Percentiles rank a stretch among this genome's conserved stretches.
Conservation (phyloP, 2,797 vertebrate species). For the Chelidonichthys spinosus region DNA sequence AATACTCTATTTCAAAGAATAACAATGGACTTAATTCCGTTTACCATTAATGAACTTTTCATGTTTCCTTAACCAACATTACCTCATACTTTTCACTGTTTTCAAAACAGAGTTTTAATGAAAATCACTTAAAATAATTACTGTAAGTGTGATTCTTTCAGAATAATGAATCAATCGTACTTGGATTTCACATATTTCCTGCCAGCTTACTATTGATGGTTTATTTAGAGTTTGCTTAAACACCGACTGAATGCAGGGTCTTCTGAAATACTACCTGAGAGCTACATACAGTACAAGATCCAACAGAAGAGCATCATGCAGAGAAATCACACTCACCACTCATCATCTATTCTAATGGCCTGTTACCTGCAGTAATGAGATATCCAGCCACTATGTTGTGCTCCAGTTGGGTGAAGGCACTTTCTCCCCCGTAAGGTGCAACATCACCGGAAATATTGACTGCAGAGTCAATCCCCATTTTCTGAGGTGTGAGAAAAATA, state of each 20-base stretch:
- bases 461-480: slow-evolving; percentile 76
- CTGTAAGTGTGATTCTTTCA: background rate
- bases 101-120: background rate
- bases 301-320: background rate
- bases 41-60: background rate
- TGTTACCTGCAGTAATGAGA: slow-evolving; percentile 95
- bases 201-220: background rate
- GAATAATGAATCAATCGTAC: background rate
- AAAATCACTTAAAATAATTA: background rate
- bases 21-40: slow-evolving; percentile 7
- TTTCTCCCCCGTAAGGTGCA: slow-evolving; percentile 80
- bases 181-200: background rate
- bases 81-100: too few relatives aligned
- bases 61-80: background rate
- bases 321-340: background rate
- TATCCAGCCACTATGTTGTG: slow-evolving; percentile 96
- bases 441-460: slow-evolving; percentile 82
- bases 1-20: slow-evolving; percentile 2
- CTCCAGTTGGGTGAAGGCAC: slow-evolving; percentile 92
- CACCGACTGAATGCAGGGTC: background rate
- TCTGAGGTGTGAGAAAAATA: slow-evolving; percentile 36
- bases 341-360: background rate
- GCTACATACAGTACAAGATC: background rate
- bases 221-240: background rate
- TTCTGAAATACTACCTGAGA: slow-evolving; percentile 4